These are phyloP conservation scores for Halcyon badia DNA, from an alignment of 2,797 vertebrate genomes.

Conservation along the genomic window DNA sequence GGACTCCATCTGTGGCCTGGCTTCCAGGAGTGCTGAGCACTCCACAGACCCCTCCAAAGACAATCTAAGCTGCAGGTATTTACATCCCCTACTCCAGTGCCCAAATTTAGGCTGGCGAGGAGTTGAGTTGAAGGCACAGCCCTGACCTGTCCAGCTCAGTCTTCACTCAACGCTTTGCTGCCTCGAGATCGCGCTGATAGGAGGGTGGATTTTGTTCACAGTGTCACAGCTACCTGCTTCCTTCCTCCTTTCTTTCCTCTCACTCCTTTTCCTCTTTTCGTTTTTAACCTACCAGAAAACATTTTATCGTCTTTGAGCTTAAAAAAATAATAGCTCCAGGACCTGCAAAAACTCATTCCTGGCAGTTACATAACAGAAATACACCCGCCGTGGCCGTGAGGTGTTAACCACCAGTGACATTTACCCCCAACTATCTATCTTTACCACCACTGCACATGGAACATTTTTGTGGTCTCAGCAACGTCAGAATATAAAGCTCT, in stretches of 20 bases:
- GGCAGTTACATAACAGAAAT: conserved; percentile 59
- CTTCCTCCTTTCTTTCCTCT: neutral
- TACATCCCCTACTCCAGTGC: neutral
- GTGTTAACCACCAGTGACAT: conserved; percentile 60
- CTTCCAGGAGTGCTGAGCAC: neutral
- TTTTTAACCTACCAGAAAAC: neutral
- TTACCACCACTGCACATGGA: conserved; percentile 41
- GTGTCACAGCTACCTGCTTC: neutral
- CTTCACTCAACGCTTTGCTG: neutral
- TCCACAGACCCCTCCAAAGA: neutral
- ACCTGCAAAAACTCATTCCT: conserved; percentile 30
- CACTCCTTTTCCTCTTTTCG: neutral
- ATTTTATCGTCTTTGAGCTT: neutral
- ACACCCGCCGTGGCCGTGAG: conserved; percentile 10
- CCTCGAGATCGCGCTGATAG: neutral
- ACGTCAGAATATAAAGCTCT: conserved; percentile 32
- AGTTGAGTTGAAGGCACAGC: neutral
- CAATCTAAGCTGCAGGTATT: neutral
- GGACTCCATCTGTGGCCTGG: rapidly evolving
- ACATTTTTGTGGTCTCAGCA: conserved; percentile 66
- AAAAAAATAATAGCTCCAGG: neutral
- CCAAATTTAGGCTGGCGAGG: neutral
- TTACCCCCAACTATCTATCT: conserved; percentile 39
- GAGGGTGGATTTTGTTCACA: neutral
- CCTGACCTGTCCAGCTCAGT: neutral